Evolutionary conservation across 2,888 invertebrate genomes (phyloP), one percentile per base, ranked within the genome.

Genomic region (Gibbula magus): DNA sequence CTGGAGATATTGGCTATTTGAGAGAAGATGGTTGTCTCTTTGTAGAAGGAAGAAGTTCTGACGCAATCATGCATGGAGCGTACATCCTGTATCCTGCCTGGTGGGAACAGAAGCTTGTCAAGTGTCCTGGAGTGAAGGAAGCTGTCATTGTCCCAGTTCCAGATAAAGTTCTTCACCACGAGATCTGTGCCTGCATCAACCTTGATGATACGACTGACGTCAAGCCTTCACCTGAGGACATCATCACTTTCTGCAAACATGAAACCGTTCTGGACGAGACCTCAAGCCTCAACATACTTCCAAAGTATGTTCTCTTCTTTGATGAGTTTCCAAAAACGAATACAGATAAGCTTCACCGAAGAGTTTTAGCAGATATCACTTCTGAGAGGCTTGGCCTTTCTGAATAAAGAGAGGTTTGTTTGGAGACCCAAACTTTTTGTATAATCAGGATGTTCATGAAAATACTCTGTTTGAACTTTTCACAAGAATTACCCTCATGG

Each of bases 141-240:
- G 77, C 78, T n/a, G 74, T 61, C 2, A 70, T 84, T 8, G 84
- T 84, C 22, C 80, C 82, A 22, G 82, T 84, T 7, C 82, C 82
- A 7, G 84, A 84, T 52, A 67, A 51, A 10, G 81, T 84, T 7
- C 76, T 82, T 18, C 77, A 79, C 66, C 79, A 84, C 56, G 82
- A 81, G 78, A 81, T 84, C 51, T 84, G 84, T 35, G 84, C 82
- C 20, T 84, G 84, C 61, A 73, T 84, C 53, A 77, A 82, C 56
- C 70, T 74, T 18, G 78, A 32, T 54, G 70, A 61, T 10, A 45
- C 45, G 13, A 13, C 45, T 45, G 45, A 45, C 45, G 45, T 45
- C 45, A 45, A 45, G 45, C 45, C 45, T 45, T 45, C 45, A 45
- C 1, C 45, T 8, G 61, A 61, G 13, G 61, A 61, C 29, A 29